Evolutionary conservation across 1,140 invertebrate species (phyloP).

Genomic region (Diuraphis noxia): DNA sequence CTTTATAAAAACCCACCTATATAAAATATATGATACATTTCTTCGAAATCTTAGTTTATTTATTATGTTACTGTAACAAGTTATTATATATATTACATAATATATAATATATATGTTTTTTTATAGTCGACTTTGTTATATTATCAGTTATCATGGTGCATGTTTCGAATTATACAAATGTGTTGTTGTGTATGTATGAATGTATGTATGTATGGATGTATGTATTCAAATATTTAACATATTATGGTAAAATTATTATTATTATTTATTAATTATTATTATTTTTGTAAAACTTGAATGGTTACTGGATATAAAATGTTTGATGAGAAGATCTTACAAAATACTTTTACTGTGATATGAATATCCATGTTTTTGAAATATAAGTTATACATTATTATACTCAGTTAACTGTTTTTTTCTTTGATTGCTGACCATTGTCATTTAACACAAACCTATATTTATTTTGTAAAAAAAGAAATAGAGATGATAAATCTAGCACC

Average conservation of each 20-base stretch:
- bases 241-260: constrained; percentile 9
- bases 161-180: constrained; percentile 42
- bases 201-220: background rate
- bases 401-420: background rate
- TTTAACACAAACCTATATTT: background rate
- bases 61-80: constrained; percentile 25
- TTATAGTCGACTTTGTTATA: constrained; percentile 29
- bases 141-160: constrained; percentile 27
- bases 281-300: constrained; percentile 37
- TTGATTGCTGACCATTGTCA: background rate
- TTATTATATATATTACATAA: constrained; percentile 28
- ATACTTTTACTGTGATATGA: constrained; percentile 45
- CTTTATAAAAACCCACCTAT: constrained; percentile 20
- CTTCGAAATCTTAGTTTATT: constrained; percentile 21
- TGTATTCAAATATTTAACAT: constrained; percentile 8
- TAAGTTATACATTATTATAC: constrained; percentile 34
- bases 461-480: background rate
- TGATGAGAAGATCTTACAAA: constrained; percentile 47
- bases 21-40: constrained; percentile 13
- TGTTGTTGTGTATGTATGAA: constrained; percentile 14
- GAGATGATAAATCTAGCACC: background rate
- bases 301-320: constrained; percentile 20
- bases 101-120: constrained; percentile 20
- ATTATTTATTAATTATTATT: constrained; percentile 7
- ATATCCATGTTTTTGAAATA: constrained; percentile 47